Evolutionary conservation across 2,888 invertebrate genomes (phyloP), one percentile per base, ranked within the genome.

Genomic region (Andrena flavipes): DNA sequence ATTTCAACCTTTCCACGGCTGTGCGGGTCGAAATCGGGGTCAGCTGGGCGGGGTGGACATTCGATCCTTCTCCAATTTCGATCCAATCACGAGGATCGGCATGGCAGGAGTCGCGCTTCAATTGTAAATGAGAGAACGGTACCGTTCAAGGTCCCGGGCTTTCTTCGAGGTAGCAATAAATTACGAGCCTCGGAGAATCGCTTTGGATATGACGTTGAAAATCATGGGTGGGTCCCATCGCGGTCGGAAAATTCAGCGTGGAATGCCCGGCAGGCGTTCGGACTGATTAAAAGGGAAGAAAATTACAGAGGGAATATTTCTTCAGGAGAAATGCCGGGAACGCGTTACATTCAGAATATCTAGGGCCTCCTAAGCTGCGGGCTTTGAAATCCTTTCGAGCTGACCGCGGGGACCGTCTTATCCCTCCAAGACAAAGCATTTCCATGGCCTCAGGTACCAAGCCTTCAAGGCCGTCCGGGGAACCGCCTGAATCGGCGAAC

Each of bases 391-490:
- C 35, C 35, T n/a, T 10, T 8, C 16, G 30, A 35, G 30, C 26
- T 33, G 68, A 35, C 29, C 6, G 51, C 51, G 2, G 65, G 56
- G 62, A 67, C 65, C 73, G 65, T 72, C 64, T 67, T 67, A 73
- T 73, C 65, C 71, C 76, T 65, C 3, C 56, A 13, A 75, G 59
- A 80, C 71, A 82, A 80, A 75, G 72, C 59, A 63, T 74, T 71
- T 68, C 67, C 49, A 68, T n/a, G 64, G 77, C 13, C 56, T 8
- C 81, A 81, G 81, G 77, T 83, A 83, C 68, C 77, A 69, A 67
- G 30, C 30, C 23, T 60, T 23, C 30, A 68, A 77, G 64, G 67
- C 29, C 56, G 33, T 48, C 6, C 70, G n/a, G 54, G 51, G 59
- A 77, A 35, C 69, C 59, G 69, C 30, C 48, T 2, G 26, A 60